Evolutionary conservation across 2,888 invertebrate genomes (phyloP), one percentile per base, ranked within the genome.

Genomic region (Tipula confusa): DNA sequence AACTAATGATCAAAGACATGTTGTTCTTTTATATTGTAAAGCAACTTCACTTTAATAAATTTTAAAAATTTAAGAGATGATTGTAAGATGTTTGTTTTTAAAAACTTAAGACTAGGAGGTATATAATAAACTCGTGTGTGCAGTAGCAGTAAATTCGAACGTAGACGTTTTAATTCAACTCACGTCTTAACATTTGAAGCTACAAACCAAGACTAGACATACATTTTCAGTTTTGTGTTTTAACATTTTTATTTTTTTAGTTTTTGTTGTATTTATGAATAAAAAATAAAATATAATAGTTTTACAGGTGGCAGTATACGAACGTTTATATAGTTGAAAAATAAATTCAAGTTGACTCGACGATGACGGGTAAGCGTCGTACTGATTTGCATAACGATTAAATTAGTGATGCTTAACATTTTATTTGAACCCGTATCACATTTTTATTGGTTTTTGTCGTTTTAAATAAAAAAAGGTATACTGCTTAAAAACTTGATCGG

Each of bases 171-270:
- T 18, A 18, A 64, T 64, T 18, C 64, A 64, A 64, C 64, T 24
- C 64, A 64, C 64, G 64, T 64, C 64, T 18, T 64, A 24, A 0
- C 64, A 64, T 64, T 64, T 9, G 64, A 64, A 64, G 64, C 7
- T 64, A 64, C 64, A 64, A 64, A 64, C 64, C 24, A 64, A 64
- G 24, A 64, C 64, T 64, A 64, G 64, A 64, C 64, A 24, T 64
- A 64, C 64, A 24, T 64, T 64, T 64, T 64, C 1, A 64, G 64
- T 64, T 64, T 64, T 64, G 24, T 64, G 64, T 64, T 64, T 43
- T 43, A 15, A 43, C n/a, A 2, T 43, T 43, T 43, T 15, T 18
- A 24, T 64, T 64, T 64, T 4, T 64, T 24, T 7, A 7, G 18
- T 64, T 64, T 15, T 48, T 48, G 18, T 48, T 18, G 0, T 43